Evolutionary conservation across 2,888 invertebrate genomes (phyloP).

Genomic region (Erebia epiphron): DNA sequence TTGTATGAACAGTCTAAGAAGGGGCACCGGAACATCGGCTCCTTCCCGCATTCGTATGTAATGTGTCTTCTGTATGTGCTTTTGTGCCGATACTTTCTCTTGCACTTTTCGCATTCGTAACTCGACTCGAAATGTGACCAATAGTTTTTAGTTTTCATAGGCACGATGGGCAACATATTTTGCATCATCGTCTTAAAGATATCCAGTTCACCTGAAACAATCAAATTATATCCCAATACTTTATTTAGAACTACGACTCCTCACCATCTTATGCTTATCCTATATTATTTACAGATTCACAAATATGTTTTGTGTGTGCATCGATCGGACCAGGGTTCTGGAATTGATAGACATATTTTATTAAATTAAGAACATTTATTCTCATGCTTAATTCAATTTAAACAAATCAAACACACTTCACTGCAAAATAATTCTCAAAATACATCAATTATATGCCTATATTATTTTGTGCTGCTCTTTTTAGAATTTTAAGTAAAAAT

Average conservation of each 20-base stretch:
- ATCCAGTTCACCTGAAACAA: constrained; percentile 80
- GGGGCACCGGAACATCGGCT: constrained; percentile 79
- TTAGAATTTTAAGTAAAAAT: background rate
- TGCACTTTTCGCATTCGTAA: constrained; percentile 85
- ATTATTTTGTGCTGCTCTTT: constrained; percentile 54
- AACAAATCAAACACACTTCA: constrained; percentile 78
- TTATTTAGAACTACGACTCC: constrained; percentile 21
- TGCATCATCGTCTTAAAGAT: constrained; percentile 79
- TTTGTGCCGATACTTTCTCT: constrained; percentile 88
- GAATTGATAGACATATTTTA: constrained; percentile 48
- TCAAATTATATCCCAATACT: constrained; percentile 22
- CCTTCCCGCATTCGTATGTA: constrained; percentile 86
- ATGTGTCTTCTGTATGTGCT: constrained; percentile 88
- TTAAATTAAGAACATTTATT: constrained; percentile 80
- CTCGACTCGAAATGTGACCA: constrained; percentile 76
- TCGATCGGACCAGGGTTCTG: constrained; percentile 20
- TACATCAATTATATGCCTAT: constrained; percentile 59
- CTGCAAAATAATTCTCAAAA: constrained; percentile 65
- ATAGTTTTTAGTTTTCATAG: constrained; percentile 79
- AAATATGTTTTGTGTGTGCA: background rate
- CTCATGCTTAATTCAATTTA: constrained; percentile 76
- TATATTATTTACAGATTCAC: constrained; percentile 7
- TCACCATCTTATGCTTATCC: constrained; percentile 1
- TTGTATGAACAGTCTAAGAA: constrained; percentile 77
- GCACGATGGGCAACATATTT: constrained; percentile 73